Conservation (phyloP, 2,113 vertebrate genomes). For the Cyanoliseus patagonus region DNA sequence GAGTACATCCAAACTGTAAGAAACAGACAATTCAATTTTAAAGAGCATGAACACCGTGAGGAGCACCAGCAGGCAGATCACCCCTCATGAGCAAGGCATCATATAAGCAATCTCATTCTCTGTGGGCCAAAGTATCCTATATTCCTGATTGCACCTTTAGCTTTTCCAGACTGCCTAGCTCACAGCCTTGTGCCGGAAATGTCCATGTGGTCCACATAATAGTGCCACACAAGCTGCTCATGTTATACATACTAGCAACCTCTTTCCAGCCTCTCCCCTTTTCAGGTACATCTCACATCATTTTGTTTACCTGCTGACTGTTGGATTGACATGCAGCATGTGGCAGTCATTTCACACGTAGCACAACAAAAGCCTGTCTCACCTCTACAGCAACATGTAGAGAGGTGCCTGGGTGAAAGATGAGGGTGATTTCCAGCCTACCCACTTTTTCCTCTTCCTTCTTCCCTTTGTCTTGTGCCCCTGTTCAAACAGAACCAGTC, state of each 20-base stretch:
- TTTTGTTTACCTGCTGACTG: background rate
- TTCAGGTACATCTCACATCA: background rate
- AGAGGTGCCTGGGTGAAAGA: background rate
- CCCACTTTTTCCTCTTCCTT: background rate
- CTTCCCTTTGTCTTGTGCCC: background rate
- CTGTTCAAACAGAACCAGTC: background rate
- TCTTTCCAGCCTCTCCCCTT: background rate
- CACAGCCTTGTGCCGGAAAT: background rate
- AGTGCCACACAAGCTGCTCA: background rate
- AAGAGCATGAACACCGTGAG: rapidly evolving
- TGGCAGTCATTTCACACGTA: background rate
- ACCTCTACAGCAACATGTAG: background rate
- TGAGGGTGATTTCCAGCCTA: background rate
- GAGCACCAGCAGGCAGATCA: background rate
- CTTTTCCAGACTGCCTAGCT: background rate
- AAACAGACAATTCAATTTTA: background rate
- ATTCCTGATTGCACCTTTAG: background rate
- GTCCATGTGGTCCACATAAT: background rate
- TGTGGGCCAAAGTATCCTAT: background rate
- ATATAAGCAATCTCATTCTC: background rate
- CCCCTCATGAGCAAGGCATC: background rate
- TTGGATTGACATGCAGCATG: rapidly evolving
- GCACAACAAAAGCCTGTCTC: background rate
- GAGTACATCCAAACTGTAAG: background rate
- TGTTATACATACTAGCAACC: background rate